Base-by-base conservation (phyloP, 2,888 invertebrate genomes). In the Epinotia demarniana region DNA sequence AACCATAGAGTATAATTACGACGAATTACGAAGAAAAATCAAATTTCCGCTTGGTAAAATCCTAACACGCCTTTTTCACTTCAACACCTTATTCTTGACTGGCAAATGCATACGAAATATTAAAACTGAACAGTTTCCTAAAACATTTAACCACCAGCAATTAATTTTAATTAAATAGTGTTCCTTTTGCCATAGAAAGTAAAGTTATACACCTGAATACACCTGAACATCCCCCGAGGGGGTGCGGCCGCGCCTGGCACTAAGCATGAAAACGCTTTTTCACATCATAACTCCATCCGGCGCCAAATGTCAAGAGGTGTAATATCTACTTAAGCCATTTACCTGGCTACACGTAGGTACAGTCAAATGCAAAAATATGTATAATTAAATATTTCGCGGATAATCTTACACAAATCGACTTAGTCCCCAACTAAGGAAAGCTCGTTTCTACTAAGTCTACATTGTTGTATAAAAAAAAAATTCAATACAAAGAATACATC, bases 241-340 rank as follows among this genome's bases (percentile, higher is more conserved):
- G n/a, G 16, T 18, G 46, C 0, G 13, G 19, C 61, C 5, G 23
- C 18, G 43, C 58, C 23, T 43, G n/a, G 55, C n/a, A 43, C 73
- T 68, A 61, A 70, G 64, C 63, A 70, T 70, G 70, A 61, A 74
- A 74, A 74, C 70, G 53, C 74, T 63, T 63, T 70, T 64, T 64
- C 57, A 53, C 33, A 19, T 18, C 46, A 23, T 23, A 62, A 61
- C 67, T 68, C 53, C 49, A 60, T 73, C 33, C 60, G 23, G 60
- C 16, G 49, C 58, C 33, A 60, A 68, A 68, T 39, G 39, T 39
- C 57, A 68, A 13, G n/a, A 18, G 18, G 9, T 53, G 66, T 19
- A 57, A 19, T 68, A 43, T 11, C 16, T 16, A 12, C 6, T n/a
- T 64, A 12, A 12, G 5, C 46, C 5, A 19, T 19, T 18, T 58